These are phyloP conservation scores for Hydropsyche tenuis DNA, from an alignment of 1,140 invertebrate genomes.

Conservation along the genomic window DNA sequence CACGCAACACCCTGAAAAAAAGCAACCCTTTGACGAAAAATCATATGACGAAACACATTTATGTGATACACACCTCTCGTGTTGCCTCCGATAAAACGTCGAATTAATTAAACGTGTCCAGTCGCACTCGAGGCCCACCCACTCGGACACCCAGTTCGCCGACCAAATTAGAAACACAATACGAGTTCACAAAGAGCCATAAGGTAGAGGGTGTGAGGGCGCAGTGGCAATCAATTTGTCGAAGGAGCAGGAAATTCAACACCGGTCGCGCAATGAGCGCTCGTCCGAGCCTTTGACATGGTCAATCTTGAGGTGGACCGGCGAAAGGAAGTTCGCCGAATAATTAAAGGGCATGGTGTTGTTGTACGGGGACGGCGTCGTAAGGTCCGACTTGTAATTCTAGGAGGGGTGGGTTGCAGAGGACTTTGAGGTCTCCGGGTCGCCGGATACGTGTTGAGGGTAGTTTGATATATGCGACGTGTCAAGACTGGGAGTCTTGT, in stretches of 20 bases:
- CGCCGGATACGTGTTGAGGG: constrained; percentile 17
- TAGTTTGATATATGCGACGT: constrained; percentile 31
- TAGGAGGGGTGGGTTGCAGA: constrained; percentile 30
- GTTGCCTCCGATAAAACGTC: constrained; percentile 12
- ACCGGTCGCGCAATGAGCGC: constrained; percentile 37
- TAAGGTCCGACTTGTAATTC: constrained; percentile 27
- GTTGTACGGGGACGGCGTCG: neutral
- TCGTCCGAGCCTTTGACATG: constrained; percentile 47
- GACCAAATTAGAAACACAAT: constrained; percentile 50
- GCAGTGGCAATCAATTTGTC: constrained; percentile 46
- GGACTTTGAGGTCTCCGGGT: constrained; percentile 30
- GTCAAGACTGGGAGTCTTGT: neutral
- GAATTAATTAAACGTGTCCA: constrained; percentile 50
- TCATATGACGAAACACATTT: too few species aligned
- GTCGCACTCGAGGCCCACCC: constrained; percentile 25
- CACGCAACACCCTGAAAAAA: neutral
- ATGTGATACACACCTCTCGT: constrained; percentile 4
- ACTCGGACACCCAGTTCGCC: too few species aligned
- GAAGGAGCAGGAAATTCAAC: constrained; percentile 44
- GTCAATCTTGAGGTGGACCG: constrained; percentile 46
- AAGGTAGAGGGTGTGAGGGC: too few species aligned
- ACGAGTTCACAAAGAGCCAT: constrained; percentile 48
- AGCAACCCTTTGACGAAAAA: constrained; percentile 1
- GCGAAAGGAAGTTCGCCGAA: constrained; percentile 42
- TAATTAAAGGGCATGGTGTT: constrained; percentile 45